These are phyloP conservation scores for Datnioides undecimradiatus DNA, from an alignment of 2,113 vertebrate species.

Conservation along the genomic window DNA sequence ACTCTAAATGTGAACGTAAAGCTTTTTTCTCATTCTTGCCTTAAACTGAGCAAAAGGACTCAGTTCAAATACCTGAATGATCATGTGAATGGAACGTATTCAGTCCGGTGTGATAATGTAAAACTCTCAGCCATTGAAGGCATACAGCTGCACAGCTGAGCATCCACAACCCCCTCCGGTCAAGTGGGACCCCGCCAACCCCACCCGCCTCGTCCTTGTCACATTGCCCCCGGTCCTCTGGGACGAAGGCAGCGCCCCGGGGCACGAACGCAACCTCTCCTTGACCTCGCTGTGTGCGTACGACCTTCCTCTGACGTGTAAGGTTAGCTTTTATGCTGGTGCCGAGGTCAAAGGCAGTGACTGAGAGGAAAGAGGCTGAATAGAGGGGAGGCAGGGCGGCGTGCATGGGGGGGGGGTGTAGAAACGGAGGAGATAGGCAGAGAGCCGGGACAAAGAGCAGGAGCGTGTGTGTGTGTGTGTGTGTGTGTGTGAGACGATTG, in stretches of 20 bases:
- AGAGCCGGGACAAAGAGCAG: conserved; percentile 48
- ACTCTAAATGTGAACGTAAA: conserved; percentile 17
- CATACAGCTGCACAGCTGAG: conserved; percentile 56
- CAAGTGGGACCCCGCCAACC: conserved; percentile 47
- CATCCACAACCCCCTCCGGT: conserved; percentile 48
- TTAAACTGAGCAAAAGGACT: not conserved
- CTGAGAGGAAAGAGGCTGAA: conserved; percentile 52
- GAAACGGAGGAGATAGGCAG: not conserved
- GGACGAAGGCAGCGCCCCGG: conserved; percentile 51
- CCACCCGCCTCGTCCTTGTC: conserved; percentile 48
- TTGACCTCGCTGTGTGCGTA: conserved; percentile 72
- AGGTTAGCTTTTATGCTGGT: conserved; percentile 68
- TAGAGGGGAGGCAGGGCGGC: conserved; percentile 14
- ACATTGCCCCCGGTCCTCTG: conserved; percentile 62
- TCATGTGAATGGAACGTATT: not conserved
- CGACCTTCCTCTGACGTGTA: conserved; percentile 73
- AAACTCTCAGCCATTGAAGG: conserved; percentile 1
- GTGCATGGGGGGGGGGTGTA: not conserved
- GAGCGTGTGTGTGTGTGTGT: conserved; percentile 21
- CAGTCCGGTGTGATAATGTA: not conserved
- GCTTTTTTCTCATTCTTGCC: not conserved
- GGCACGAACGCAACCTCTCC: conserved; percentile 70
- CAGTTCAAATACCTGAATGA: not conserved
- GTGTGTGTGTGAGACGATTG: conserved; percentile 20
- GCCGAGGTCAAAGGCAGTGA: conserved; percentile 76